Percentiles rank a stretch among this genome's conserved stretches.
Conservation (phyloP, 2,113 vertebrate genomes). For the Cercocebus atys region DNA sequence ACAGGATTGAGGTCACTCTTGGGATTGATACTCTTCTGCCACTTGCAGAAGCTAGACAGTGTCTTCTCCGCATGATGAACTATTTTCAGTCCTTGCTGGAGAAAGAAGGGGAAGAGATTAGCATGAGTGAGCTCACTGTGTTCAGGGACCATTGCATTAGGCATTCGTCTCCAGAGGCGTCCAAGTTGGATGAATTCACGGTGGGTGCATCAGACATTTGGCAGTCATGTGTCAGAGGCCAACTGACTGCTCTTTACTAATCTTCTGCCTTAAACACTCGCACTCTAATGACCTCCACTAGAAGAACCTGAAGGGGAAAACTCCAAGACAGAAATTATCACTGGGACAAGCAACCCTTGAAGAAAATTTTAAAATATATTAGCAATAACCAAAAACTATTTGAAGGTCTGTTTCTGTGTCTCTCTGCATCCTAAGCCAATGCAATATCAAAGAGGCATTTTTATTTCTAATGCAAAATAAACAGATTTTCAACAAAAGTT, state of each 20-base stretch:
- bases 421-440: background rate
- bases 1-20: conserved; percentile 95
- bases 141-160: background rate
- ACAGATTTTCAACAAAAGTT: background rate
- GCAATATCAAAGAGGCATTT: background rate
- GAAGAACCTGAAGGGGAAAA: background rate
- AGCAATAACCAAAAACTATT: background rate
- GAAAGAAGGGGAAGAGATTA: conserved; percentile 17
- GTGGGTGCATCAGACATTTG: background rate
- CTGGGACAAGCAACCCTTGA: background rate
- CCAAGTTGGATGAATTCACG: background rate
- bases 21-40: conserved; percentile 98
- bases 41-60: conserved; percentile 96
- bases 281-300: background rate
- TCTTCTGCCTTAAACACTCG: background rate
- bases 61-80: conserved; percentile 96
- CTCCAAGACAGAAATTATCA: background rate
- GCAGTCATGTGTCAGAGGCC: background rate
- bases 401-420: background rate
- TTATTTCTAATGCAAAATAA: background rate
- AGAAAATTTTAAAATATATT: background rate
- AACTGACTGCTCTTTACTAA: background rate
- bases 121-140: background rate
- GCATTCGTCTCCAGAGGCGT: background rate
- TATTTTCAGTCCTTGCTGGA: conserved; percentile 94